Evolutionary conservation across 92 coral and sea anemone species (phyloP).

Genomic region (Galaxea fascicularis): DNA sequence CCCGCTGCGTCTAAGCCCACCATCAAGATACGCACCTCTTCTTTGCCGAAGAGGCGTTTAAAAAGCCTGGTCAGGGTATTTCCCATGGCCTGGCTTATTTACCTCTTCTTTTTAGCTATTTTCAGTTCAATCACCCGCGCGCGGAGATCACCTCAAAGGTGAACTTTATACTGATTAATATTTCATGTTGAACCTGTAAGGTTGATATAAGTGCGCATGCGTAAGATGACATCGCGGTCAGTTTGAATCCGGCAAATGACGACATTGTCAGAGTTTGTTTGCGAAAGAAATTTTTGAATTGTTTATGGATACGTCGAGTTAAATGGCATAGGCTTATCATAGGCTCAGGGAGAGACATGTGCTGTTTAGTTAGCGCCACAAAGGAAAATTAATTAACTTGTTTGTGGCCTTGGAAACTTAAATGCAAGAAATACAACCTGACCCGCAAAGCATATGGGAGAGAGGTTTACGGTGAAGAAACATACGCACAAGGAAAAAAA

Average conservation of each 20-base stretch:
- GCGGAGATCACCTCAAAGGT: neutral
- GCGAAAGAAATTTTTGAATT: neutral
- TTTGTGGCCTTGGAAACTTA: too few relatives aligned
- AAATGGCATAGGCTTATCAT: too few relatives aligned
- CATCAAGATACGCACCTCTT: conserved; percentile 97
- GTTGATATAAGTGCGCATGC: conserved; percentile 4
- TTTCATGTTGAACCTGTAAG: conserved; percentile 34
- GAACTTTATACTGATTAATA: conserved; percentile 8
- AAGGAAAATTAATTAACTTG: too few relatives aligned
- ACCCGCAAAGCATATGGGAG: too few relatives aligned
- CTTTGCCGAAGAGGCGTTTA: conserved; percentile 89
- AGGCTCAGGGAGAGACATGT: too few relatives aligned
- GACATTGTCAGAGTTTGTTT: neutral
- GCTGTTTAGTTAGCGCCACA: too few relatives aligned
- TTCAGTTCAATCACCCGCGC: conserved; percentile 7
- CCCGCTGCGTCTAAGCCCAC: conserved; percentile 99
- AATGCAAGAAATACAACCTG: too few relatives aligned
- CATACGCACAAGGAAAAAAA: too few relatives aligned
- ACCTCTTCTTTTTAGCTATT: neutral
- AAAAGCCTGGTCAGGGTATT: conserved; percentile 85
- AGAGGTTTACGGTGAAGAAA: too few relatives aligned
- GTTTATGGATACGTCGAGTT: too few relatives aligned
- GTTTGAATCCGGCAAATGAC: neutral
- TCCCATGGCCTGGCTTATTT: conserved; percentile 72
- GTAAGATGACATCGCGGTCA: neutral